Percentiles rank a stretch among this genome's conserved stretches.
Conservation (phyloP, 2,113 vertebrate genomes). For the Nyctibius bracteatus region DNA sequence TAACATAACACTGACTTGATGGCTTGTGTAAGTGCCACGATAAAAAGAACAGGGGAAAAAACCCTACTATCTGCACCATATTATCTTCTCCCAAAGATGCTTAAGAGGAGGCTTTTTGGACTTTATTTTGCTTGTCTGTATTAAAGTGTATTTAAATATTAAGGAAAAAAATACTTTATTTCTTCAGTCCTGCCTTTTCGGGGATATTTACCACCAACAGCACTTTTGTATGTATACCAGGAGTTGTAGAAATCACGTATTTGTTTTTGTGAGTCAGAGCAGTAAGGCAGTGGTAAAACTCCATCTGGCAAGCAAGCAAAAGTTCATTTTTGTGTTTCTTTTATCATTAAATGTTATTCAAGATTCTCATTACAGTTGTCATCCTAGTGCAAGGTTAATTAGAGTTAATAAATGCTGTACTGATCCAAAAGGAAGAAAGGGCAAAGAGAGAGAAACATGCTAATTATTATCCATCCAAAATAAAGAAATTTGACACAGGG, state of each 20-base stretch:
- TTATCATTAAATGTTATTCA: slow-evolving; percentile 40
- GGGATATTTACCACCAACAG: background rate
- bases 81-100: background rate
- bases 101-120: background rate
- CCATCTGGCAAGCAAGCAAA: slow-evolving; percentile 30
- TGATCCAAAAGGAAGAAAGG: slow-evolving; percentile 32
- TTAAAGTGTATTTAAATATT: background rate
- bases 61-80: background rate
- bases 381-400: slow-evolving; percentile 53
- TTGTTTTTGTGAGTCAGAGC: slow-evolving; percentile 19
- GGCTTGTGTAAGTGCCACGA: background rate
- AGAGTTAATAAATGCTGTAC: slow-evolving; percentile 46
- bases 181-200: background rate
- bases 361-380: slow-evolving; percentile 47
- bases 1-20: background rate
- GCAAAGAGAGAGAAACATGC: slow-evolving; percentile 9
- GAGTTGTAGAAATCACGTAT: background rate
- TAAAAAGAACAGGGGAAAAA: background rate
- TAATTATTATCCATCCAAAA: slow-evolving; percentile 37
- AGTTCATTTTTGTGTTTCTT: slow-evolving; percentile 41
- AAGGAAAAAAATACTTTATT: background rate
- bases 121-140: background rate
- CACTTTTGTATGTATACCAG: background rate
- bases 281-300: slow-evolving; percentile 27
- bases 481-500: slow-evolving; percentile 3